A percentile compares a stretch with the other conserved stretches of the same genome.
Conservation (phyloP, 2,888 invertebrate genomes). For the Folsomia candida region DNA sequence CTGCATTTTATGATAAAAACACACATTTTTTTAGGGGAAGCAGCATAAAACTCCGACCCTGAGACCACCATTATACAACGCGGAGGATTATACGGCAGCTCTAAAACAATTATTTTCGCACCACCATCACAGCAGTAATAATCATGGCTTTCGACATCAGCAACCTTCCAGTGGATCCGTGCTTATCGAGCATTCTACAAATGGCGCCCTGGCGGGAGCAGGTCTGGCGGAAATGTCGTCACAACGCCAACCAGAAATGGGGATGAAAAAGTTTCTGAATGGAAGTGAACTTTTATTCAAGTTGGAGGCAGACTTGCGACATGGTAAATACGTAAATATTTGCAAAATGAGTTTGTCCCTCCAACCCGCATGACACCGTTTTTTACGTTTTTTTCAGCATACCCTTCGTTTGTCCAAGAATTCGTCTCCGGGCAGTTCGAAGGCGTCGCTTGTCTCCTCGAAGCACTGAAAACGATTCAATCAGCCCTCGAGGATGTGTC, state of each 20-base stretch:
- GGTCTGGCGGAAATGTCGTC: constrained; percentile 11
- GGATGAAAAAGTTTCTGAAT: constrained; percentile 78
- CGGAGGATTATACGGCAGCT: constrained; percentile 73
- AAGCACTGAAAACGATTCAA: constrained; percentile 81
- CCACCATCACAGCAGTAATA: background rate
- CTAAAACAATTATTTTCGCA: constrained; percentile 38
- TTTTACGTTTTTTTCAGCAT: too few relatives aligned
- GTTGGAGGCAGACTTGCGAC: constrained; percentile 76
- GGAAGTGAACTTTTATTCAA: constrained; percentile 84
- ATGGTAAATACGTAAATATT: too few relatives aligned
- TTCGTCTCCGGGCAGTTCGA: constrained; percentile 84
- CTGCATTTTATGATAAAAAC: background rate
- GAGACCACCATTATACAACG: constrained; percentile 83
- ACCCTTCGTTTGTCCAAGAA: constrained; percentile 90
- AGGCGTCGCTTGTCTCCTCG: constrained; percentile 78
- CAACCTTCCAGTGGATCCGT: constrained; percentile 23
- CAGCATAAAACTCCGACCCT: constrained; percentile 54
- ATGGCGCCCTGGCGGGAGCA: constrained; percentile 54
- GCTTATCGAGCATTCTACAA: constrained; percentile 43
- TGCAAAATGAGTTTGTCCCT: too few relatives aligned
- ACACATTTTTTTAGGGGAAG: background rate
- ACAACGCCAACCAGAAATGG: constrained; percentile 66
- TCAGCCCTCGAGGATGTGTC: constrained; percentile 66
- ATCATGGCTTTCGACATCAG: constrained; percentile 18
- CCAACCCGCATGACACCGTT: too few relatives aligned